A percentile compares a stretch with the other conserved stretches of the same genome.
Conservation (phyloP, 2,797 vertebrate genomes). For the Rallus crepitans region DNA sequence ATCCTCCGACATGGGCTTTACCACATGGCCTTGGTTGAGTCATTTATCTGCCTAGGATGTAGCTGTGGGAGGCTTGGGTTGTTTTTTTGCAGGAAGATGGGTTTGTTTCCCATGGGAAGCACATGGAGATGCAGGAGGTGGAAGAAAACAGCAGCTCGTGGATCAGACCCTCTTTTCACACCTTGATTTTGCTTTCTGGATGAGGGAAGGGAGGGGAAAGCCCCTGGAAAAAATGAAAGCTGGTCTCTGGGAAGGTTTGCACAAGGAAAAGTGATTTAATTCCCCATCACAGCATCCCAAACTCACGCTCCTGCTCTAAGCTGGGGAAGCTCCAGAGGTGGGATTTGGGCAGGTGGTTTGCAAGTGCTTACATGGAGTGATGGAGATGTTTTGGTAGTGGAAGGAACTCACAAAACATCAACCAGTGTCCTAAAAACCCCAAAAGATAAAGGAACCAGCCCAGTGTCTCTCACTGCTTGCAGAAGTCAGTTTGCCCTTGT, state of each 20-base stretch:
- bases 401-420: background rate
- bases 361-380: fast-evolving
- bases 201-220: background rate
- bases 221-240: background rate
- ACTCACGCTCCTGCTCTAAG: fast-evolving
- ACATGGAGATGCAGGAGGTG: fast-evolving
- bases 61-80: fast-evolving
- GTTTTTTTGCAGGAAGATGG: background rate
- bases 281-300: fast-evolving
- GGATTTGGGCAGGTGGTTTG: background rate
- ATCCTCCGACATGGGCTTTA: background rate
- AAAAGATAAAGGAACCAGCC: background rate
- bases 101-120: background rate
- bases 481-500: fast-evolving
- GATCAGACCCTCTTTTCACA: background rate
- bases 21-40: fast-evolving
- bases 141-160: background rate
- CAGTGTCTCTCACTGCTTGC: fast-evolving
- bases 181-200: background rate
- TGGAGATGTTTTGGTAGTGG: background rate
- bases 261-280: background rate
- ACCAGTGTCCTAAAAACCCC: fast-evolving
- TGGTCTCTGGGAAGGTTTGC: fast-evolving
- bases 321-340: fast-evolving
- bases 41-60: background rate